A percentile compares a stretch with the other conserved stretches of the same genome.
Conservation (phyloP, 2,888 invertebrate species). For the Bombylius major region DNA sequence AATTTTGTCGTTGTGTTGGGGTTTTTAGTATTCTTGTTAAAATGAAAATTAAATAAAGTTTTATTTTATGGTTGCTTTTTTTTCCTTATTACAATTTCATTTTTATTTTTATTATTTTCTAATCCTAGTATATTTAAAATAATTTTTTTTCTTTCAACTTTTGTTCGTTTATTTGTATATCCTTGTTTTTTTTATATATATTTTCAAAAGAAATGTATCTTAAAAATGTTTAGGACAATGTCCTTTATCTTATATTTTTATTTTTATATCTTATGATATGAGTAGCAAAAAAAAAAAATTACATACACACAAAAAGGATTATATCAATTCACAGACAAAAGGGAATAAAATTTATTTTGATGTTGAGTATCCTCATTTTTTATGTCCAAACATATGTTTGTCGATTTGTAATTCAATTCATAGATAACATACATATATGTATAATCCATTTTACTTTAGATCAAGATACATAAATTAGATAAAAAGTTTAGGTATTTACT, state of each 20-base stretch:
- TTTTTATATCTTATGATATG: neutral
- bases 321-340: neutral
- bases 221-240: neutral
- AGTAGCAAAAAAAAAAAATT: neutral
- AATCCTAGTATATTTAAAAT: too few species aligned
- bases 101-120: too few species aligned
- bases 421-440: neutral
- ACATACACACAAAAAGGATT: neutral
- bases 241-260: neutral
- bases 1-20: too few species aligned
- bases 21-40: too few species aligned
- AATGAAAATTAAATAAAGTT: too few species aligned
- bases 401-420: constrained; percentile 13
- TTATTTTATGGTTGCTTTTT: too few species aligned
- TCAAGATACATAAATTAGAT: constrained; percentile 7
- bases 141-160: too few species aligned
- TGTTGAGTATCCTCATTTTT: constrained; percentile 7
- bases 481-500: neutral
- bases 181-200: too few species aligned
- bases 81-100: too few species aligned
- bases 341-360: neutral
- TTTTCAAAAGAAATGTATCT: too few species aligned
- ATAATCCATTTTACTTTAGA: constrained; percentile 4
- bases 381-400: constrained; percentile 11
- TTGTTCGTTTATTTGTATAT: too few species aligned